A percentile compares a stretch with the other conserved stretches of the same genome.
Conservation (phyloP, 2,113 vertebrate species). For the Pterocles burchelli region DNA sequence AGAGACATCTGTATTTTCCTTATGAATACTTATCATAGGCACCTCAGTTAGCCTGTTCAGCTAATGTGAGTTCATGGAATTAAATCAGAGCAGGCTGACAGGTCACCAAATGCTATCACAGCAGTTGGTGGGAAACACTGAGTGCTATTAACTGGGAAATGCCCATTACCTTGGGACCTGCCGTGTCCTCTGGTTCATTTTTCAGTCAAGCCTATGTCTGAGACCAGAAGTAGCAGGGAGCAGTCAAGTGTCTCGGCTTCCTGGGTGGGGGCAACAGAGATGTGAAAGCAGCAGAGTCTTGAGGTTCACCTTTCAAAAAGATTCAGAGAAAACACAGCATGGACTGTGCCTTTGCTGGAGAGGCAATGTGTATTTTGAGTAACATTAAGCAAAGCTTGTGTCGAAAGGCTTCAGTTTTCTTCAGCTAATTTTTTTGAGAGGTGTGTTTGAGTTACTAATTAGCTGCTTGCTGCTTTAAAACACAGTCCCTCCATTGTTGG, state of each 20-base stretch:
- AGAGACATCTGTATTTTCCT: background rate
- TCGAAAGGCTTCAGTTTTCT: background rate
- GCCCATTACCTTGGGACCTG: background rate
- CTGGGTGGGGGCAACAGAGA: background rate
- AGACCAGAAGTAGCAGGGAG: background rate
- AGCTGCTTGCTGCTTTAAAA: background rate
- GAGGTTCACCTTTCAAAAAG: background rate
- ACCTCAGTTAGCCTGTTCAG: background rate
- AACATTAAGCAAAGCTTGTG: background rate
- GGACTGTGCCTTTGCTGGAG: background rate
- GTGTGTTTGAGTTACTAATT: background rate
- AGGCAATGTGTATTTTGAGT: background rate
- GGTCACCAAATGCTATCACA: accelerated
- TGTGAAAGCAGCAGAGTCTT: background rate
- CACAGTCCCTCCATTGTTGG: background rate
- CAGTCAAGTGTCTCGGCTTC: background rate
- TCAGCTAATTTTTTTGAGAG: background rate
- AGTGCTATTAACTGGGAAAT: background rate
- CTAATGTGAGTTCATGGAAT: background rate
- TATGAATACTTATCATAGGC: background rate
- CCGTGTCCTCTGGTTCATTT: accelerated
- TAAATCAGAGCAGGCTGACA: accelerated
- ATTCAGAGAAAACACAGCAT: background rate
- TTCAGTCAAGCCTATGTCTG: background rate
- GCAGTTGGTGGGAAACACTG: accelerated